Percentiles rank a stretch among this genome's conserved stretches.
These are phyloP conservation scores for Bombus superbus DNA, from an alignment of 1,140 invertebrate species.

Conservation along the genomic window DNA sequence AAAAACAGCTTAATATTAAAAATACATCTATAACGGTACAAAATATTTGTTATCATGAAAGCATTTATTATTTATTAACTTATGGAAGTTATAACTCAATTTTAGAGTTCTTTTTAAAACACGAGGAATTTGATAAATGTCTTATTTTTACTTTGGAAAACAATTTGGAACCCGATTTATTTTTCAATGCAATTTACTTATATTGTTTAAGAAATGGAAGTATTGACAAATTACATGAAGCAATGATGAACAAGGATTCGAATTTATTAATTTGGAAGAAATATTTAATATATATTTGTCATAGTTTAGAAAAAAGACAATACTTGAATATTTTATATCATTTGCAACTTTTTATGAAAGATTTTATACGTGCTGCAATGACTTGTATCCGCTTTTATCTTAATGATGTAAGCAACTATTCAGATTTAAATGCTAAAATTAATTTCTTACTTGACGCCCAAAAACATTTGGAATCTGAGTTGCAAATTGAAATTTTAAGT, in stretches of 20 bases:
- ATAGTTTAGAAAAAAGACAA: constrained; percentile 86
- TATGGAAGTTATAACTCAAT: constrained; percentile 88
- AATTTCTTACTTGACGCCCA: constrained; percentile 85
- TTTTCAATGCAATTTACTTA: constrained; percentile 88
- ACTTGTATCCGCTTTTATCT: constrained; percentile 89
- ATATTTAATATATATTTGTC: constrained; percentile 86
- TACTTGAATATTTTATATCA: constrained; percentile 87
- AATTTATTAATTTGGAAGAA: constrained; percentile 87
- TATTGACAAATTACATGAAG: constrained; percentile 84
- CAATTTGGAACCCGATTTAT: constrained; percentile 86
- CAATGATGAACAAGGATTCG: constrained; percentile 85
- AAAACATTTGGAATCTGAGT: constrained; percentile 84
- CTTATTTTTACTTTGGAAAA: constrained; percentile 86
- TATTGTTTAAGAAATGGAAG: constrained; percentile 85
- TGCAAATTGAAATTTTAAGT: constrained; percentile 73
- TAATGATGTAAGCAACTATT: constrained; percentile 83
- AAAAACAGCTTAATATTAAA: constrained; percentile 72
- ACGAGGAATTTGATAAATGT: constrained; percentile 85
- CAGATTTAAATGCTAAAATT: constrained; percentile 82
- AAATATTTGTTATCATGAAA: constrained; percentile 87
- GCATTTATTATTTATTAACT: constrained; percentile 87
- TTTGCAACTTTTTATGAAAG: constrained; percentile 87
- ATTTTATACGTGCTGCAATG: constrained; percentile 88
- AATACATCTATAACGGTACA: constrained; percentile 23
- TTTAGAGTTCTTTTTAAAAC: constrained; percentile 88